phyloP scores from a whole-genome alignment of 1,140 invertebrate species.

The Orussus abietinus region DNA sequence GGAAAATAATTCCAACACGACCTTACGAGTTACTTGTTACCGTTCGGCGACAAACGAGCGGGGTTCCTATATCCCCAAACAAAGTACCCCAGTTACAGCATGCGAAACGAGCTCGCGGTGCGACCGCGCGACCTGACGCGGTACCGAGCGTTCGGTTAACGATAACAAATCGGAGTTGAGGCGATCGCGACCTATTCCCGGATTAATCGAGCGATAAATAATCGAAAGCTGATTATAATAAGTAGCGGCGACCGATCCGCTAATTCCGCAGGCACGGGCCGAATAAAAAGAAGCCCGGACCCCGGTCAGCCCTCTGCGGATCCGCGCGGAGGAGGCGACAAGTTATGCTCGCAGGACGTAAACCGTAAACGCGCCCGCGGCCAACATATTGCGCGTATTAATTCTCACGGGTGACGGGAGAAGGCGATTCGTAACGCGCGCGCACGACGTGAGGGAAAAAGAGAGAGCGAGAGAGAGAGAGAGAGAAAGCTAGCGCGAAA shows the following conservation, averaged over 20 bases:
- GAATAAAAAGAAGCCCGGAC: no score
- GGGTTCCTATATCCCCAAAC: no score
- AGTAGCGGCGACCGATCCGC: conserved; percentile 24
- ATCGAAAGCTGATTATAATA: conserved; percentile 48
- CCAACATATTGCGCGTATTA: conserved; percentile 50
- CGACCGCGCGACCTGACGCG: no score
- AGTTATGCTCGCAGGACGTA: conserved; percentile 37
- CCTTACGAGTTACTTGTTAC: no score
- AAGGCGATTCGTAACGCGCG: conserved; percentile 41
- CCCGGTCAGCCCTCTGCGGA: conserved; percentile 1
- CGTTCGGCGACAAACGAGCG: no score
- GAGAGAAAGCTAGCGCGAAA: conserved; percentile 18
- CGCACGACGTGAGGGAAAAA: conserved; percentile 3
- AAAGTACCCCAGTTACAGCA: no score
- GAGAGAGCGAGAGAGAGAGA: conserved; percentile 15
- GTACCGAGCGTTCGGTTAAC: conserved; percentile 33
- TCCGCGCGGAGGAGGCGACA: conserved; percentile 25
- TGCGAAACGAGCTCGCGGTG: no score
- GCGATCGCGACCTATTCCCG: conserved; percentile 42
- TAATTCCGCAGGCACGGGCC: no score
- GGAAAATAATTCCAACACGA: no score
- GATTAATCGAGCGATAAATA: conserved; percentile 52
- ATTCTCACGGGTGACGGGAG: conserved; percentile 38
- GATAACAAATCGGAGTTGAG: conserved; percentile 49
- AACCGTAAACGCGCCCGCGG: conserved; percentile 44